A percentile compares a stretch with the other conserved stretches of the same genome.
Evolutionary conservation across 2,888 invertebrate species (phyloP).

Genomic region (Agonopterix arenella): DNA sequence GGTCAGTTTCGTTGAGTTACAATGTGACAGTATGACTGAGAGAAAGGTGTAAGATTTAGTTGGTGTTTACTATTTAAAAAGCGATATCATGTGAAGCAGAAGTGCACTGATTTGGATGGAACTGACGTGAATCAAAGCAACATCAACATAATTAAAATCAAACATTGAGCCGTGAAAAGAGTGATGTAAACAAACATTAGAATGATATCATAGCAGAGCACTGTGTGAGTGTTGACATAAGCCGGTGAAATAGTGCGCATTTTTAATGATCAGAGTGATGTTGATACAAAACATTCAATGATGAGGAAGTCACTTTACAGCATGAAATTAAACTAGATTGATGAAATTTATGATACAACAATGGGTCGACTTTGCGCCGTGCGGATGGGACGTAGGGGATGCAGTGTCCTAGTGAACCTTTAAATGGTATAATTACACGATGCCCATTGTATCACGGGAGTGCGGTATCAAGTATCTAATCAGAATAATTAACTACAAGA

Average conservation of each 20-base stretch:
- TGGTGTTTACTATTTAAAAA: conserved; percentile 1
- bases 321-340: conserved; percentile 20
- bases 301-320: conserved; percentile 23
- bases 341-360: conserved; percentile 39
- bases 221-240: conserved; percentile 10
- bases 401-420: conserved; percentile 16
- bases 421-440: background rate
- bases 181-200: conserved; percentile 8
- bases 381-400: conserved; percentile 39
- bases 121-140: conserved; percentile 3
- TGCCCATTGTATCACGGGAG: background rate
- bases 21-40: background rate
- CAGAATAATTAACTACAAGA: background rate
- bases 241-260: conserved; percentile 25
- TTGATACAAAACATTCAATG: conserved; percentile 14
- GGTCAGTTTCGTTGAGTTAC: conserved; percentile 5
- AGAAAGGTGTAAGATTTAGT: background rate
- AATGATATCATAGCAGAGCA: conserved; percentile 9
- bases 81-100: conserved; percentile 1
- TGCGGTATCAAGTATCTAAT: background rate
- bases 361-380: conserved; percentile 72
- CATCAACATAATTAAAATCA: background rate
- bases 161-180: conserved; percentile 7
- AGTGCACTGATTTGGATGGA: conserved; percentile 7
- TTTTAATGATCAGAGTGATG: conserved; percentile 18